Evolutionary conservation across 2,888 invertebrate genomes (phyloP), one percentile per base, ranked within the genome.

Genomic region (Amphipoea oculea): DNA sequence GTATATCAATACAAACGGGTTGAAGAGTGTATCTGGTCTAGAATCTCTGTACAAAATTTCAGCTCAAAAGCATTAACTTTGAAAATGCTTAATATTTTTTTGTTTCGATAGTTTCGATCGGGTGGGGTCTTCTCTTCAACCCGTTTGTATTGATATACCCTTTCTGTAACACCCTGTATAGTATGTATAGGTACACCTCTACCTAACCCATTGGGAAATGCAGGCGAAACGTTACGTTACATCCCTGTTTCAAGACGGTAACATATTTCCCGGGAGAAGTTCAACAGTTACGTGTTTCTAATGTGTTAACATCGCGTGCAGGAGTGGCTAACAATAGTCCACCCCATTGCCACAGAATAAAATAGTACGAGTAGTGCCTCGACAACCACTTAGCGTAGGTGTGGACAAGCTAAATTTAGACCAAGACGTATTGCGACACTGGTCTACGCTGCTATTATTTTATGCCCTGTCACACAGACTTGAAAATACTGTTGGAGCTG

Each of bases 261-360:
- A 60, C 45, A 17, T 62, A 79, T 80, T 79, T 70, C 70, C 70
- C 65, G 23, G 14, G 79, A 45, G 69, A 69, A n/a, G 20, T 54
- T n/a, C n/a, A 51, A n/a, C 42, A n/a, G 54, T 66, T 67, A 62
- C 63, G 63, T 81, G 40, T 57, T 57, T 40, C 6, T 42, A 42
- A 80, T 70, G 23, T 54, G 36, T 69, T 78, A n/a, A n/a, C 12
- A 29, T 70, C 54, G 67, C 54, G 45, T 73, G 81, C 23, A 45
- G n/a, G 5, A 45, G 29, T 23, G 7, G 40, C 66, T 67, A 62
- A 68, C 20, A 68, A 54, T 72, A 67, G 51, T 62, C n/a, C 48
- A 57, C 36, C 54, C 14, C 54, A 63, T 57, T 48, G 23, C 36
- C 79, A 51, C 67, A 67, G 42, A 23, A 45, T 57, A 54, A 42